Conservation (phyloP, 2,113 vertebrate genomes). For the Axis porcinus region DNA sequence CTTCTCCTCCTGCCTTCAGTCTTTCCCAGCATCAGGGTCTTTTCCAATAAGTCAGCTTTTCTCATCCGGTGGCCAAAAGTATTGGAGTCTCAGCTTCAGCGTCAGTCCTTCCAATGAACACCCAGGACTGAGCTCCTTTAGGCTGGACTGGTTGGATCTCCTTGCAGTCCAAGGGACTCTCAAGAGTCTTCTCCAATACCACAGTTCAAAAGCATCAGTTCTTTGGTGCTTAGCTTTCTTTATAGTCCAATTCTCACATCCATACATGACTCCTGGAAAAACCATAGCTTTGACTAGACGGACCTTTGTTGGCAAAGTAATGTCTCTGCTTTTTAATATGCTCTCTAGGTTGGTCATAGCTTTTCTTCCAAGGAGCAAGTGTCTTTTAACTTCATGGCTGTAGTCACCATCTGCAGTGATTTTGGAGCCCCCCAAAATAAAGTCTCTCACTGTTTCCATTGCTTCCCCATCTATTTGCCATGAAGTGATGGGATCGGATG, state of each 20-base stretch:
- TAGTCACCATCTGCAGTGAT: background rate
- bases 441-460: background rate
- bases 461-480: background rate
- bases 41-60: background rate
- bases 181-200: background rate
- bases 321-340: background rate
- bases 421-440: background rate
- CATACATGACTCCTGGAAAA: background rate
- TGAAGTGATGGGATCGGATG: background rate
- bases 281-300: background rate
- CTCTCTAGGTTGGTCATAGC: background rate
- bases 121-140: background rate
- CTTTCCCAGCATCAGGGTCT: background rate
- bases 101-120: background rate
- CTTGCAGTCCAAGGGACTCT: background rate
- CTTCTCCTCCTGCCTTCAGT: background rate
- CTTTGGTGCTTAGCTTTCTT: background rate
- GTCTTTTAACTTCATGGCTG: background rate
- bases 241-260: background rate
- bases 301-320: background rate
- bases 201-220: background rate
- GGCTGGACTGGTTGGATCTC: background rate
- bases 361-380: background rate
- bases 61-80: background rate
- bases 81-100: background rate